Evolutionary conservation across 1,140 invertebrate genomes (phyloP).

Genomic region (Phymorhynchus buccinoides): DNA sequence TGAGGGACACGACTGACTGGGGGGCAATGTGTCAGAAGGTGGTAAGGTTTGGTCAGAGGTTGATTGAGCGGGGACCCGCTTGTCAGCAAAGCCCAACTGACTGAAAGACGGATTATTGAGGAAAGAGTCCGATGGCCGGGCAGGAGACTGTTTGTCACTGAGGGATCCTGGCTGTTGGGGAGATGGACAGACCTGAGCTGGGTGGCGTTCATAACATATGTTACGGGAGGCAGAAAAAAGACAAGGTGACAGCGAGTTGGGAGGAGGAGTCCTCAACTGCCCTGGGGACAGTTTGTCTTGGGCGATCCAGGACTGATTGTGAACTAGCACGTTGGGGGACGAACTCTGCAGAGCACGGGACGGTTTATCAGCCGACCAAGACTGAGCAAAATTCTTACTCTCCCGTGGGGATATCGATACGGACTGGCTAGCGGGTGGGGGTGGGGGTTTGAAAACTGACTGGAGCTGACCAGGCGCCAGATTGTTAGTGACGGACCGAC

Average conservation of each 20-base stretch:
- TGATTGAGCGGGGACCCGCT: neutral
- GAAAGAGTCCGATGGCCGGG: neutral
- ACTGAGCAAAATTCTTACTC: too few relatives aligned
- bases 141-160: neutral
- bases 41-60: neutral
- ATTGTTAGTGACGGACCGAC: neutral
- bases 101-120: neutral
- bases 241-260: too few relatives aligned
- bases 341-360: neutral
- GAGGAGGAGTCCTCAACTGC: neutral
- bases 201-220: neutral
- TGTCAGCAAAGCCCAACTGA: neutral
- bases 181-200: neutral
- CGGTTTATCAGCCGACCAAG: neutral
- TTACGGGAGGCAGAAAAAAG: neutral
- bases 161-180: neutral
- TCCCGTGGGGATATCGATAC: neutral
- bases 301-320: too few relatives aligned
- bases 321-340: neutral
- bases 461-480: neutral
- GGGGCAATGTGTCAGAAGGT: neutral
- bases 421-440: neutral
- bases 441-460: neutral
- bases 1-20: neutral
- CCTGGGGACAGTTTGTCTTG: neutral